phyloP scores from a whole-genome alignment of 2,797 vertebrate genomes.

The Paguma larvata region DNA sequence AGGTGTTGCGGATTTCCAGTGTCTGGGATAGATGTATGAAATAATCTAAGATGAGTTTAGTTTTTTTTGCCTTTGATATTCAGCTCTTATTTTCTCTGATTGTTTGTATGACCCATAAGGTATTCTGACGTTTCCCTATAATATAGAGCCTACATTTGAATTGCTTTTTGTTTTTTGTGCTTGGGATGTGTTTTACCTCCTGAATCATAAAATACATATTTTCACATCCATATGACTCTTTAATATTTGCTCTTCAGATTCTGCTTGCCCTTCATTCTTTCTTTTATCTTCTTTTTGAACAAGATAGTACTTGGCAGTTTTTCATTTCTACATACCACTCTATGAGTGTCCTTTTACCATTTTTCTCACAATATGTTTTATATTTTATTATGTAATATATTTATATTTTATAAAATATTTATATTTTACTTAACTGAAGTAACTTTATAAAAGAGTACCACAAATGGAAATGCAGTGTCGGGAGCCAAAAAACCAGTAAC shows the following conservation, averaged over 20 bases:
- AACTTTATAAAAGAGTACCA: background rate
- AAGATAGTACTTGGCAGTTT: background rate
- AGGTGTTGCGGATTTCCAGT: background rate
- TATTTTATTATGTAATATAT: no score
- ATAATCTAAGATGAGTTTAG: background rate
- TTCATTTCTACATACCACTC: background rate
- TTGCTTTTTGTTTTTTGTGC: background rate
- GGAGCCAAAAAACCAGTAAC: background rate
- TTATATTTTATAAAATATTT: no score
- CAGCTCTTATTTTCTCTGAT: background rate
- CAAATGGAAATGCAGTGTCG: background rate
- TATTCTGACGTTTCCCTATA: constrained; percentile 4
- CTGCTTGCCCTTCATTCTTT: background rate
- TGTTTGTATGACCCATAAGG: background rate
- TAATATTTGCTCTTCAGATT: constrained; percentile 36
- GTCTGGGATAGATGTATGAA: background rate
- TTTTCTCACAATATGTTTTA: constrained; percentile 28
- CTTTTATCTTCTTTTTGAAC: background rate
- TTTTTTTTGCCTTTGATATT: constrained; percentile 46
- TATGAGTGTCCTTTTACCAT: background rate
- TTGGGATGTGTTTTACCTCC: background rate
- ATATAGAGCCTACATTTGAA: background rate
- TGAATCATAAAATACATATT: background rate
- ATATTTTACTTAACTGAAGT: constrained; percentile 3
- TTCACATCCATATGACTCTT: background rate